These are phyloP conservation scores for Pelosia muscerda DNA, from an alignment of 2,888 invertebrate species.

Conservation along the genomic window DNA sequence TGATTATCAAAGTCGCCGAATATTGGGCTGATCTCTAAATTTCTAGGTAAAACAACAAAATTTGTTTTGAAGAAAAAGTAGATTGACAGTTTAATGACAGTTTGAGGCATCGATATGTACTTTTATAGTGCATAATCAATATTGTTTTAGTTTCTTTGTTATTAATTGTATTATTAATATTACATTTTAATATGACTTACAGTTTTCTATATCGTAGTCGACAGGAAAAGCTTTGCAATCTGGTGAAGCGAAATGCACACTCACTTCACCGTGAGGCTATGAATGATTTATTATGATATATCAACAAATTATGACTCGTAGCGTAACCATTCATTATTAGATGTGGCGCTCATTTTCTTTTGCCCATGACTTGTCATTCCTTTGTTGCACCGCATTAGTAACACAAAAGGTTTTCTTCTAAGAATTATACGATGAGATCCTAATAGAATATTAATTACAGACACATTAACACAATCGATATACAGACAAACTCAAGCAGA, in stretches of 20 bases:
- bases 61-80: too few relatives aligned
- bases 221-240: not conserved
- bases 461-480: not conserved
- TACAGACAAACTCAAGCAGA: not conserved
- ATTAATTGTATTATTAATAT: not conserved
- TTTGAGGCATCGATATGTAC: too few relatives aligned
- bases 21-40: too few relatives aligned
- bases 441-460: constrained; percentile 4
- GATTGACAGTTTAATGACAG: too few relatives aligned
- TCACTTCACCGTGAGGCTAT: not conserved
- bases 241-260: not conserved
- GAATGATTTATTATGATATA: constrained; percentile 17
- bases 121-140: too few relatives aligned
- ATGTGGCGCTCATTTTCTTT: constrained; percentile 10
- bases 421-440: constrained; percentile 5
- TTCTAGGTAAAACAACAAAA: too few relatives aligned
- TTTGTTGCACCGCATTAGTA: constrained; percentile 5
- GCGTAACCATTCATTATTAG: constrained; percentile 6
- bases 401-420: constrained; percentile 10
- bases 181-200: not conserved
- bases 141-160: too few relatives aligned
- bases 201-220: not conserved
- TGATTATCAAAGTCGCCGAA: too few relatives aligned
- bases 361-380: constrained; percentile 7
- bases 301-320: constrained; percentile 13